Evolutionary conservation across 2,113 vertebrate species (phyloP).

Genomic region (Platycercus adscitus): DNA sequence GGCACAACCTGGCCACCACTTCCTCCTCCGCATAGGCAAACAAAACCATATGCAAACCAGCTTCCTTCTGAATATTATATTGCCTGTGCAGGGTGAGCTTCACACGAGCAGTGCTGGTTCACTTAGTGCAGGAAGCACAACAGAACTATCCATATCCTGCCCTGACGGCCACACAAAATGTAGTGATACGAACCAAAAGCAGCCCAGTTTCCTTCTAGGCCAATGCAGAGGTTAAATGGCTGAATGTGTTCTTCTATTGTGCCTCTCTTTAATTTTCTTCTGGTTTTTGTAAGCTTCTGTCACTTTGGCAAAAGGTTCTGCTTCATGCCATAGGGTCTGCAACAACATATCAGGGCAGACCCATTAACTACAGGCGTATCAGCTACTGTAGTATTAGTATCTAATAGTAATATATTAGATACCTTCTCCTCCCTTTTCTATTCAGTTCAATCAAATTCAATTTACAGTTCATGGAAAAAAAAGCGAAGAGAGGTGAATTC

Average conservation of each 20-base stretch:
- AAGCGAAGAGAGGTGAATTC: background rate
- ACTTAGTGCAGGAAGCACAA: background rate
- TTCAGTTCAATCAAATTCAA: background rate
- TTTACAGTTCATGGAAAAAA: background rate
- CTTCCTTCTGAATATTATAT: background rate
- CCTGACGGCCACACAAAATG: background rate
- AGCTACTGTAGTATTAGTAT: background rate
- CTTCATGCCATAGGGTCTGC: background rate
- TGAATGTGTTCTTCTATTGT: background rate
- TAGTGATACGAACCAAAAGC: background rate
- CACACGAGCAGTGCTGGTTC: fast-evolving
- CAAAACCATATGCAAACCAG: background rate
- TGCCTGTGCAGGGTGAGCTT: background rate
- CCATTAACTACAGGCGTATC: background rate
- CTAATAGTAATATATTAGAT: background rate
- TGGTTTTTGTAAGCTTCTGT: background rate
- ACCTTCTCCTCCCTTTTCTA: background rate
- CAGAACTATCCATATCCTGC: background rate
- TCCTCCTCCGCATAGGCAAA: background rate
- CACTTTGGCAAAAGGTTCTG: background rate
- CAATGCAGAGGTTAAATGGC: background rate
- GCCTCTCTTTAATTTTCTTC: background rate
- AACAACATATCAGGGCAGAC: background rate
- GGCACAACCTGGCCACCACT: background rate
- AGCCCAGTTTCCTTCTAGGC: background rate